phyloP scores from a whole-genome alignment of 2,113 vertebrate species.

The Lota lota region DNA sequence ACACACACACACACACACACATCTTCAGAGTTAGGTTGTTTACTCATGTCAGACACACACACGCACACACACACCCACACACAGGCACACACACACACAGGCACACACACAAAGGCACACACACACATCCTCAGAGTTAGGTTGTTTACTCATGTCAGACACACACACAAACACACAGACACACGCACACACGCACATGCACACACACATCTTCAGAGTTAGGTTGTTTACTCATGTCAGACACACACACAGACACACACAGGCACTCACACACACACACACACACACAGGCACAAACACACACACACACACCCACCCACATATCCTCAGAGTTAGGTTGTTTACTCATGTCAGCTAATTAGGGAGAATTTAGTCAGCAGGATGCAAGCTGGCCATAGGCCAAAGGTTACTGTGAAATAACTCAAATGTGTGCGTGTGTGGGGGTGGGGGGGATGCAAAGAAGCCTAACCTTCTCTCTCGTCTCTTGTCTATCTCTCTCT shows the following conservation, averaged over 20 bases:
- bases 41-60: no score
- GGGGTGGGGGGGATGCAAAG: not conserved
- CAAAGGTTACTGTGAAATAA: constrained; percentile 18
- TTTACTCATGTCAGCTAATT: constrained; percentile 21
- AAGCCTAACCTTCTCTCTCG: not conserved
- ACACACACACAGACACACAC: no score
- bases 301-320: not conserved
- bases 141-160: not conserved
- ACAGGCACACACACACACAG: constrained; percentile 13
- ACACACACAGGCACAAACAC: constrained; percentile 14
- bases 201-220: not conserved
- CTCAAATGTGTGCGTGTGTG: not conserved
- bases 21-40: no score
- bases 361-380: constrained; percentile 3
- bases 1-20: constrained; percentile 8
- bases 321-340: not conserved
- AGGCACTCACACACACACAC: no score
- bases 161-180: constrained; percentile 14
- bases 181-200: constrained; percentile 6
- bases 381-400: constrained; percentile 11
- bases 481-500: not conserved
- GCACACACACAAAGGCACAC: constrained; percentile 4
- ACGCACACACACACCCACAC: constrained; percentile 11
- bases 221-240: not conserved
- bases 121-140: not conserved